phyloP scores from a whole-genome alignment of 2,888 invertebrate genomes.

The Theretra japonica region DNA sequence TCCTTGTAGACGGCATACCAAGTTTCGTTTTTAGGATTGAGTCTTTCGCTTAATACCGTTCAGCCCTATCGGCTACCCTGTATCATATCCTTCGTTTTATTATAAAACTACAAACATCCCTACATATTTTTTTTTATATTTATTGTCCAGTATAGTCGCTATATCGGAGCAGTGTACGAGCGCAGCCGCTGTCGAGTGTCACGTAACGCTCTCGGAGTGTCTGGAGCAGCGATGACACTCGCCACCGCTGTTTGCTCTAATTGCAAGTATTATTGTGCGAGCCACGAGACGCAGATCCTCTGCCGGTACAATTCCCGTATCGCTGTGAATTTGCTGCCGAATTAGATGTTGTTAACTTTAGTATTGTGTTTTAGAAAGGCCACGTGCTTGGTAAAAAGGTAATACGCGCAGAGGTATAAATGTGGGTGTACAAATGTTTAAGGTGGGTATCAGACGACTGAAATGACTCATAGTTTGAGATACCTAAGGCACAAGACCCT shows the following conservation, averaged over 20 bases:
- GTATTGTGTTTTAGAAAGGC: background rate
- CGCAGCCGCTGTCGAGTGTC: conserved; percentile 48
- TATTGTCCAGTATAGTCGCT: conserved; percentile 24
- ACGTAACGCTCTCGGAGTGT: conserved; percentile 49
- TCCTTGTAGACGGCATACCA: too few relatives aligned
- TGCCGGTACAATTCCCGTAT: conserved; percentile 9
- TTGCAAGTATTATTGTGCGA: conserved; percentile 61
- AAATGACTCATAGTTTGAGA: too few relatives aligned
- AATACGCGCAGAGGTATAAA: too few relatives aligned
- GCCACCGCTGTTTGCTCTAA: conserved; percentile 60
- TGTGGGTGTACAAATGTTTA: too few relatives aligned
- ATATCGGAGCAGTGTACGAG: conserved; percentile 44
- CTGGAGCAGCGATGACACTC: conserved; percentile 57
- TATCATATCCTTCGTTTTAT: too few relatives aligned
- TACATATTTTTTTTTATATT: background rate
- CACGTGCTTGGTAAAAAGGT: background rate
- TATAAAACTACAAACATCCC: too few relatives aligned
- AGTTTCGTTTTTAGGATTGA: too few relatives aligned
- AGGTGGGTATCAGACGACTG: too few relatives aligned
- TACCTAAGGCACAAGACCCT: too few relatives aligned
- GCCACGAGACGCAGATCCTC: conserved; percentile 33
- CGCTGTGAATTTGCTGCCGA: background rate
- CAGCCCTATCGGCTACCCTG: too few relatives aligned
- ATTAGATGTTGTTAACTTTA: background rate
- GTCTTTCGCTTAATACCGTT: too few relatives aligned